Base-by-base conservation (phyloP, 1,140 invertebrate species). In the Drosophila nigrodunni region DNA sequence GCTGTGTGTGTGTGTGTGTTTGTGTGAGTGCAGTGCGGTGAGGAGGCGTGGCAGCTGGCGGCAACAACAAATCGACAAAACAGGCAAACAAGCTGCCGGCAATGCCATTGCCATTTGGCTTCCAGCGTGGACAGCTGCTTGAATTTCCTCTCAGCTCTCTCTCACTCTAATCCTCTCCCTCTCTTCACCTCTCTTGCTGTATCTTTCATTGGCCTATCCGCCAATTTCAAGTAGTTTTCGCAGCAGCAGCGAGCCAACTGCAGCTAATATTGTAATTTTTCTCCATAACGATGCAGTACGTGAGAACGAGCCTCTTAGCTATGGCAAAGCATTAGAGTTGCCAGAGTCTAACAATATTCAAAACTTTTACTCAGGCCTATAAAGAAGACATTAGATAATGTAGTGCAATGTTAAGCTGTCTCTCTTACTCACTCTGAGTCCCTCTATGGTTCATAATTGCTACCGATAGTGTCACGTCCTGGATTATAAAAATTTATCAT, bases 161-260 rank as follows among this genome's bases (percentile, higher is more conserved):
- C 18, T 43, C 7, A 1, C 10, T n/a, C 10, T 39, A 13, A 18
- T 11, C 1, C 39, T 59, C 25, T 9, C 39, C 13, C 11, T 30
- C 21, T 60, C 25, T n/a, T 8, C n/a, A 3, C 13, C 6, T 35
- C 9, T 30, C 1, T 30, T 11, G 3, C 30, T n/a, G 3, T 18
- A n/a, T 35, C 25, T 37, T 25, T 41, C 18, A 0, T 10, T 49
- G 8, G 8, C 10, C 41, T 60, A 43, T 62, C 35, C 25, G 49
- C 35, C 54, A 77, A 78, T 73, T 82, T 77, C 64, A 58, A 79
- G 64, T 77, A 54, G 64, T 74, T 68, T 70, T 49, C 18, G 39
- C 35, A 58, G 71, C 52, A 18, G 37, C 59, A 43, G 34, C 61
- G 30, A 47, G 47, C 52, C 57, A 71, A 72, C 59, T 66, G 58